Evolutionary conservation across 2,797 vertebrate genomes (phyloP).

Genomic region (Tamandua tetradactyla): DNA sequence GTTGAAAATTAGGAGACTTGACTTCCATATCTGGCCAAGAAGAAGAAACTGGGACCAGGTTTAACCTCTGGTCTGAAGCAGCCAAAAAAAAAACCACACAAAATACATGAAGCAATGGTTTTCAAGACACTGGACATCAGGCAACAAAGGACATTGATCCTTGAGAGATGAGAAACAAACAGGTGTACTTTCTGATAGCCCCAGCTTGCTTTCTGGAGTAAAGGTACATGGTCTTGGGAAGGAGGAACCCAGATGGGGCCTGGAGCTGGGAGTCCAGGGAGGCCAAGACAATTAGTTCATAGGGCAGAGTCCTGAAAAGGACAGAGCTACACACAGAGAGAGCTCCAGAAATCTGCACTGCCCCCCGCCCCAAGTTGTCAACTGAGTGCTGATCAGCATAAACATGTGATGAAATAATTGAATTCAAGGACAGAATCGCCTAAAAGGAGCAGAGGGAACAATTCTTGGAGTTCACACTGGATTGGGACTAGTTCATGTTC

Average conservation of each 20-base stretch:
- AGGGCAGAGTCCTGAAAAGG: background rate
- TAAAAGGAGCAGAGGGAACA: background rate
- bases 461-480: background rate
- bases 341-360: background rate
- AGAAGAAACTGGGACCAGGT: background rate
- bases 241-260: background rate
- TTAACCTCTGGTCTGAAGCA: background rate
- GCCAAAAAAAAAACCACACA: background rate
- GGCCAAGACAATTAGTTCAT: background rate
- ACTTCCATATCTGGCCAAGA: background rate
- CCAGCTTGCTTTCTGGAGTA: background rate
- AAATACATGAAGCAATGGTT: background rate
- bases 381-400: background rate
- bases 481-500: background rate
- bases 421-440: background rate
- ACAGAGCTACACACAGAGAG: background rate
- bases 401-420: background rate
- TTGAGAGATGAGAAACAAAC: background rate
- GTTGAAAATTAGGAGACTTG: background rate
- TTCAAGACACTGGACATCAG: background rate
- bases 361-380: background rate
- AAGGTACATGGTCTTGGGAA: background rate
- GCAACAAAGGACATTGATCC: background rate
- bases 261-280: background rate
- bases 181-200: background rate